phyloP scores from a whole-genome alignment of 2,888 invertebrate genomes.

The Steromphala cineraria region DNA sequence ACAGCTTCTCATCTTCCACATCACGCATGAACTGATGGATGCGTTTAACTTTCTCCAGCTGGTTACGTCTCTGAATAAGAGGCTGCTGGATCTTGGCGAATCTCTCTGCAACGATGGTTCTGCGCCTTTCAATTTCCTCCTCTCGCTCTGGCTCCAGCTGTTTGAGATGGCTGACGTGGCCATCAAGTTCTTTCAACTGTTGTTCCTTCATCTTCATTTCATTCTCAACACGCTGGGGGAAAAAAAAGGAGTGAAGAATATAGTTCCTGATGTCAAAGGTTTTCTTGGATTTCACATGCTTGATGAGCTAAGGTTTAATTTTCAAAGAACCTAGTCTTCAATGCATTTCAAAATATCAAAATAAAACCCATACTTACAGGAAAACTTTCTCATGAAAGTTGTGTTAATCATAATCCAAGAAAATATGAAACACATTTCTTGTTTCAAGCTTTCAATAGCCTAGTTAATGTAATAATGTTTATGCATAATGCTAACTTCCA shows the following conservation, averaged over 20 bases:
- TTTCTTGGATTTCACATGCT: too few relatives aligned
- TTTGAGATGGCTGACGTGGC: constrained; percentile 95
- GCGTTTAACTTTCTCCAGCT: constrained; percentile 94
- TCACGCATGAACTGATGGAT: constrained; percentile 91
- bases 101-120: constrained; percentile 93
- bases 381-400: too few relatives aligned
- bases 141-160: constrained; percentile 96
- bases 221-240: constrained; percentile 62
- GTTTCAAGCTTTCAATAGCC: too few relatives aligned
- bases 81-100: constrained; percentile 97
- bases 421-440: too few relatives aligned
- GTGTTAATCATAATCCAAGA: too few relatives aligned
- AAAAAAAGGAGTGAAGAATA: background rate
- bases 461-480: too few relatives aligned
- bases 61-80: constrained; percentile 86
- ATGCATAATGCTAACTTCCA: too few relatives aligned
- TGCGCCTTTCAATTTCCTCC: constrained; percentile 95
- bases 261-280: too few relatives aligned
- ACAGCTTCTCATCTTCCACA: constrained; percentile 97
- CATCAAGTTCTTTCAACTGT: constrained; percentile 91
- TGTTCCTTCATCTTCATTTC: constrained; percentile 81
- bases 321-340: too few relatives aligned
- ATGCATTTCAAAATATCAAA: too few relatives aligned
- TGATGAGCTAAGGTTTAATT: too few relatives aligned
- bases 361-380: too few relatives aligned